Evolutionary conservation across 2,113 vertebrate species (phyloP), one percentile per base, ranked within the genome.

Genomic region (Heliornis fulica): DNA sequence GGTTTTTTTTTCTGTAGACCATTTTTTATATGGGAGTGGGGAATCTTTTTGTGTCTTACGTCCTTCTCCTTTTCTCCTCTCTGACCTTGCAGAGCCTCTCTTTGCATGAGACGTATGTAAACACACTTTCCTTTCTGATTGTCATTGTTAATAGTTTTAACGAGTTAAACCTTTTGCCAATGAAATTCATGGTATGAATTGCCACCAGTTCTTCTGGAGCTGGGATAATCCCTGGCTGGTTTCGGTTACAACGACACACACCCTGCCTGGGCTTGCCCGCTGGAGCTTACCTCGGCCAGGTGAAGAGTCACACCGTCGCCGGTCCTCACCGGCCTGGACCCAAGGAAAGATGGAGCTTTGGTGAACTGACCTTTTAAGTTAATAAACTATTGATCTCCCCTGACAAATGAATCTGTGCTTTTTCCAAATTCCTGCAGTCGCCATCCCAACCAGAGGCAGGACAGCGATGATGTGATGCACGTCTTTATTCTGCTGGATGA

Each of bases 331-430:
- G 34, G 46, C 86, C 86, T 66, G 88, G 95, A 90, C 69, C 87
- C 10, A 71, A 84, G 83, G 69, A 85, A 89, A 94, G 86, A 94
- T 13, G 53, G 87, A 96, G 94, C 93, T 96, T 89, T 96, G 91
- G 70, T 77, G 83, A 89, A 93, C 84, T 90, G 97, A 97, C 95
- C 92, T 95, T n/a, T 88, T 96, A 96, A 97, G 87, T 98, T 97
- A 98, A 98, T 98, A 98, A 98, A 98, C 95, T 95, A 70, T 98
- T 97, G 97, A 97, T 95, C 97, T 95, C 91, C 86, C 91, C 71
- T 50, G 54, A 94, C 48, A 64, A 59, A 76, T 7, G 95, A 74
- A 72, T 82, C 83, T 87, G 79, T 97, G 69, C 87, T 97, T 90
- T 87, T 97, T 96, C 46, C 80, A 46, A 75, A 45, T 22, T 61